Conservation (phyloP, 2,113 vertebrate genomes). For the Meles meles region DNA sequence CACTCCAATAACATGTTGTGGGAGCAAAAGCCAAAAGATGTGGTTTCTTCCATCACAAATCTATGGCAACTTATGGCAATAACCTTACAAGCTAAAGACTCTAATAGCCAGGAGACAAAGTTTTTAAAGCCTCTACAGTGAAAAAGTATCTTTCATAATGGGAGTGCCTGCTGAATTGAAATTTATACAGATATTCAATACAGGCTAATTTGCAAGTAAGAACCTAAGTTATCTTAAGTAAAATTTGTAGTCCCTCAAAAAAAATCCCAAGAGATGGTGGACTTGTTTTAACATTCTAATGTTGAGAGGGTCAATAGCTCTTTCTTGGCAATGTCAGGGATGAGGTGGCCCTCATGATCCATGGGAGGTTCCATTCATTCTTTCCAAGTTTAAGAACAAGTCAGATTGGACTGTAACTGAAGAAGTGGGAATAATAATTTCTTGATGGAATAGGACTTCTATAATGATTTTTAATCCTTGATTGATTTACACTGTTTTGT, state of each 20-base stretch:
- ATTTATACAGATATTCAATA: neutral
- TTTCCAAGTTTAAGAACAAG: neutral
- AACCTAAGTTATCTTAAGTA: neutral
- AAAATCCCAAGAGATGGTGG: neutral
- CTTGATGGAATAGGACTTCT: neutral
- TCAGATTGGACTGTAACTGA: neutral
- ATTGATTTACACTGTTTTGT: neutral
- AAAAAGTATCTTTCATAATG: neutral
- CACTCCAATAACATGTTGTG: neutral
- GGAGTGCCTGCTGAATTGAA: neutral
- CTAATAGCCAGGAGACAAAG: neutral
- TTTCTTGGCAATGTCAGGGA: neutral
- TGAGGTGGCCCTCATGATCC: neutral
- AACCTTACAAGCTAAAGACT: neutral
- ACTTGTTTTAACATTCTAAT: neutral
- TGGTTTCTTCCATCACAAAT: neutral
- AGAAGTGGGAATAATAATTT: neutral
- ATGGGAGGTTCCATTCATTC: neutral
- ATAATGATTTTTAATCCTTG: neutral
- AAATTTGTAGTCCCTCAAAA: neutral
- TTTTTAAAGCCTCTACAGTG: neutral
- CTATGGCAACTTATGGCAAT: neutral
- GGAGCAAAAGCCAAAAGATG: rapidly evolving
- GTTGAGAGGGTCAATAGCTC: neutral
- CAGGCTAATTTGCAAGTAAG: neutral